phyloP scores from a whole-genome alignment of 2,797 vertebrate species.

The Premnoplex brunnescens region DNA sequence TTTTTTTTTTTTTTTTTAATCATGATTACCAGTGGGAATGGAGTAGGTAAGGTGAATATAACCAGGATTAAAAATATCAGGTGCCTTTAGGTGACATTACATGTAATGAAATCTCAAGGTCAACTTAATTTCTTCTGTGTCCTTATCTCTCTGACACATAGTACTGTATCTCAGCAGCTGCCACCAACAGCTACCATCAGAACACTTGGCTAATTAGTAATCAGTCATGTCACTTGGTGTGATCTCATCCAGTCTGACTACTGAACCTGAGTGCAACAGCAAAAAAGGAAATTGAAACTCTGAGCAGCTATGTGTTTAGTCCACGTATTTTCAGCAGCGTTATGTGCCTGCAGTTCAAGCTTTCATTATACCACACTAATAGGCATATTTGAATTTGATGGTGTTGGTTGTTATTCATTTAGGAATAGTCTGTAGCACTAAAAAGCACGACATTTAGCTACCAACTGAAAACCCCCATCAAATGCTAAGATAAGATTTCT shows the following conservation, averaged over 20 bases:
- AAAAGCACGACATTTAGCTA: conserved; percentile 44
- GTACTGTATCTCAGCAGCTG: conserved; percentile 58
- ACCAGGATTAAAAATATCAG: conserved; percentile 71
- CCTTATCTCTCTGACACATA: conserved; percentile 66
- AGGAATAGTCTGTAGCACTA: conserved; percentile 33
- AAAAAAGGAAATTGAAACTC: conserved; percentile 46
- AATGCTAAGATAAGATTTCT: conserved; percentile 64
- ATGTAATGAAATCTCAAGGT: conserved; percentile 73
- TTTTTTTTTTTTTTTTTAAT: not conserved
- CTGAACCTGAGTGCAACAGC: conserved; percentile 7
- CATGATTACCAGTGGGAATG: conserved; percentile 21
- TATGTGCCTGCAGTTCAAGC: conserved; percentile 12
- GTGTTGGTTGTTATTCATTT: conserved; percentile 41
- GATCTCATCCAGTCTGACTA: conserved; percentile 52
- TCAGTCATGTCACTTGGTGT: conserved; percentile 63
- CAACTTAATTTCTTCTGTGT: conserved; percentile 68
- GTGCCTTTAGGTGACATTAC: conserved; percentile 59
- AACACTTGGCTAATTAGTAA: conserved; percentile 66
- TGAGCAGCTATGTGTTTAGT: not conserved
- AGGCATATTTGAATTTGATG: conserved; percentile 50
- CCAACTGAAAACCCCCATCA: conserved; percentile 51
- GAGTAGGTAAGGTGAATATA: conserved; percentile 29
- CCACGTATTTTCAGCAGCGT: not conserved
- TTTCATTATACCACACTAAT: conserved; percentile 59
- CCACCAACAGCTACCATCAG: conserved; percentile 54